Conservation (phyloP, 1,140 invertebrate genomes). For the Hesperophylax magnus region DNA sequence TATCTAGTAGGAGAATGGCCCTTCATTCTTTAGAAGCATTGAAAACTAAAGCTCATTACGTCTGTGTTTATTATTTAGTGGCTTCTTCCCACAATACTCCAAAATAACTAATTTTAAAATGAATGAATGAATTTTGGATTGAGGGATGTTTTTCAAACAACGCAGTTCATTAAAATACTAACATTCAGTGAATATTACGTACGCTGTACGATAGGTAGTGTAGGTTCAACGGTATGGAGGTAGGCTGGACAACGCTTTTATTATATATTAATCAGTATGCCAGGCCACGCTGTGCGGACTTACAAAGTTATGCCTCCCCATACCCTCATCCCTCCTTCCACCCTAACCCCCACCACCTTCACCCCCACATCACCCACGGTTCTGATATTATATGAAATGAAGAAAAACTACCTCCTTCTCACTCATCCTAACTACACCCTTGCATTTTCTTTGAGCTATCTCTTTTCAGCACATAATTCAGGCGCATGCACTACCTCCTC, state of each 20-base stretch:
- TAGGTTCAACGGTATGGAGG: neutral
- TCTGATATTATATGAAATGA: constrained; percentile 59
- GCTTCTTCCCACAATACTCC: too few species aligned
- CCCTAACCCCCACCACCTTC: too few species aligned
- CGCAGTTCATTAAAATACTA: constrained; percentile 48
- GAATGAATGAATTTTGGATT: too few species aligned
- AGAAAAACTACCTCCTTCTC: constrained; percentile 58
- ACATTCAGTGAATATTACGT: neutral
- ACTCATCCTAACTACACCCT: constrained; percentile 54
- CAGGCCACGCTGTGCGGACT: constrained; percentile 56
- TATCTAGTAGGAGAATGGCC: too few species aligned
- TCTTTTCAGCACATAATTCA: constrained; percentile 36
- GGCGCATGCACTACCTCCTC: constrained; percentile 36
- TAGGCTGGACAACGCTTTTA: constrained; percentile 51
- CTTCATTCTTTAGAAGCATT: too few species aligned
- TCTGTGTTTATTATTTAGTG: too few species aligned
- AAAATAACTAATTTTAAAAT: too few species aligned
- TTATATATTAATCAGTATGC: constrained; percentile 59
- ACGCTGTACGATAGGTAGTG: neutral
- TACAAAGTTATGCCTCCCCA: constrained; percentile 57
- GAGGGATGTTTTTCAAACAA: constrained; percentile 33
- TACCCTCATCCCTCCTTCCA: neutral
- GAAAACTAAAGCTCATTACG: too few species aligned
- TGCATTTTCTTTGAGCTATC: constrained; percentile 44
- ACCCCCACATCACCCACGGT: constrained; percentile 4